phyloP scores from a whole-genome alignment of 2,888 invertebrate genomes.

The Lasioglossum malachurum region DNA sequence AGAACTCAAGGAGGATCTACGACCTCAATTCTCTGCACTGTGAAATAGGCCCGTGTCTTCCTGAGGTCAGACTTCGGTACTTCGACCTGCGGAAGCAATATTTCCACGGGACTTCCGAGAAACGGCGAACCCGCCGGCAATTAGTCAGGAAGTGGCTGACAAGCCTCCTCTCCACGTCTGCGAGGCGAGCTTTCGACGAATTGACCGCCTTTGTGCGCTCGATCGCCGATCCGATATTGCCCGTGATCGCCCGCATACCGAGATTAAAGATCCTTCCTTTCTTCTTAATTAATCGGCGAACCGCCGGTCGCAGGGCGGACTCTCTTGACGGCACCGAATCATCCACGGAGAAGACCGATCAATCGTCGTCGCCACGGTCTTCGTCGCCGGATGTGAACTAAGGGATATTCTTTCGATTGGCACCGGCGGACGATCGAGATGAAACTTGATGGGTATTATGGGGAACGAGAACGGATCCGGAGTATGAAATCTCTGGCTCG shows the following conservation, averaged over 20 bases:
- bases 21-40: conserved; percentile 63
- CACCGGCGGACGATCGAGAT: neutral
- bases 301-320: neutral
- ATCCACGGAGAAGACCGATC: conserved; percentile 27
- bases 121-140: conserved; percentile 75
- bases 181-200: conserved; percentile 67
- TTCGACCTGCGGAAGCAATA: conserved; percentile 76
- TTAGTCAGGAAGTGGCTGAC: conserved; percentile 80
- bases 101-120: conserved; percentile 76
- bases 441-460: conserved; percentile 6
- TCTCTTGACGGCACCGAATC: neutral
- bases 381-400: neutral
- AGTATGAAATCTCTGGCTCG: neutral
- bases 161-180: conserved; percentile 73
- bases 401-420: neutral
- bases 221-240: conserved; percentile 63
- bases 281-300: conserved; percentile 53
- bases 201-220: conserved; percentile 63
- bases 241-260: conserved; percentile 54
- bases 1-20: conserved; percentile 64
- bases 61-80: conserved; percentile 66
- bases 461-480: neutral
- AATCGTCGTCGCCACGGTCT: neutral
- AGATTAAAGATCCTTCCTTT: conserved; percentile 56
- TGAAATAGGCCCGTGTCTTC: conserved; percentile 68